phyloP scores from a whole-genome alignment of 92 coral and sea anemone species.

The Umimayanthus chanpuru region DNA sequence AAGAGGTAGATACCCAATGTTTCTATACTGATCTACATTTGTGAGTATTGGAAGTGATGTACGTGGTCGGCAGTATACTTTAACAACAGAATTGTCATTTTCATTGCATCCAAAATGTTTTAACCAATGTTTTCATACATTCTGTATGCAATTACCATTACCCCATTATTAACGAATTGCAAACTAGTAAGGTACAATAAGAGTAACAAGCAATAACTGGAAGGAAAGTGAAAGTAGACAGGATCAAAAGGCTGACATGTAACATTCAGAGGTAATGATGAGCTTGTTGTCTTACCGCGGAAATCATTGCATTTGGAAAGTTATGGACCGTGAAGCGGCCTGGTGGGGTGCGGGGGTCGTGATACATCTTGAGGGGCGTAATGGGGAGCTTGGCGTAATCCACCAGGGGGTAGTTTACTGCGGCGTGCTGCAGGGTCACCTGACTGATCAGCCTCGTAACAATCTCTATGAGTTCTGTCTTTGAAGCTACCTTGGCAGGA shows the following conservation, averaged over 20 bases:
- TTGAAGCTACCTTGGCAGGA: slow-evolving; percentile 25
- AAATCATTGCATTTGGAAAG: slow-evolving; percentile 13
- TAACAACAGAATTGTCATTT: neutral
- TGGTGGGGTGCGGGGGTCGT: slow-evolving; percentile 26
- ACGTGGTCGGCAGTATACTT: too few relatives aligned
- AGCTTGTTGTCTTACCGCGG: slow-evolving; percentile 32
- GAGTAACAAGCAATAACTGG: too few relatives aligned
- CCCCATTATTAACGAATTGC: neutral
- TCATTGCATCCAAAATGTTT: neutral
- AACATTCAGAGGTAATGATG: neutral
- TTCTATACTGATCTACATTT: too few relatives aligned
- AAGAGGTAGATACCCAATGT: too few relatives aligned
- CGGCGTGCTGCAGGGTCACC: slow-evolving; percentile 38
- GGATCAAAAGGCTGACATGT: neutral
- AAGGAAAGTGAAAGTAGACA: neutral
- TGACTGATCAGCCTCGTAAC: slow-evolving; percentile 36
- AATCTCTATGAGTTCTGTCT: neutral
- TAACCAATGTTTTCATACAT: too few relatives aligned
- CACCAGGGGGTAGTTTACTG: slow-evolving; percentile 36
- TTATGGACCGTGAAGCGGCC: slow-evolving; percentile 18
- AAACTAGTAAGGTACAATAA: neutral
- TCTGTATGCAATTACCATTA: neutral
- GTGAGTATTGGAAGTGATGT: too few relatives aligned
- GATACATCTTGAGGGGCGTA: neutral
- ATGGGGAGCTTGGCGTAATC: slow-evolving; percentile 22